Percentiles rank a stretch among this genome's conserved stretches.
These are phyloP conservation scores for Catocala nupta DNA, from an alignment of 2,888 invertebrate genomes.

Conservation along the genomic window DNA sequence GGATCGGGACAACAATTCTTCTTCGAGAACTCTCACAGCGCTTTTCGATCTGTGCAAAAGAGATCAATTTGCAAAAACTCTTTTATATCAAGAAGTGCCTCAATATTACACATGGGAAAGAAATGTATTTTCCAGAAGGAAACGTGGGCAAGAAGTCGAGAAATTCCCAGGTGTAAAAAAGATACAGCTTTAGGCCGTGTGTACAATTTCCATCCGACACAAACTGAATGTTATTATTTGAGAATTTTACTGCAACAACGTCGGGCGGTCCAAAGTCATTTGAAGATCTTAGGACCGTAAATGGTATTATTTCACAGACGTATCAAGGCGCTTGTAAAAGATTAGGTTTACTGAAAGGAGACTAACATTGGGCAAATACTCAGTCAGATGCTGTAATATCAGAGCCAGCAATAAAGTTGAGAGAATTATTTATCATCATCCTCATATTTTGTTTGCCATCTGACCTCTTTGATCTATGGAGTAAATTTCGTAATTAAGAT, in stretches of 20 bases:
- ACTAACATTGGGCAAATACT: slow-evolving; percentile 24
- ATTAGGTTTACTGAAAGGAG: slow-evolving; percentile 32
- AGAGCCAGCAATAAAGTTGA: slow-evolving; percentile 26
- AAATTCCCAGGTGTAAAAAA: slow-evolving; percentile 36
- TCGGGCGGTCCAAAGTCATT: slow-evolving; percentile 44
- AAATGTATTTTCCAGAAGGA: slow-evolving; percentile 20
- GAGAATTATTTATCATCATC: slow-evolving; percentile 25
- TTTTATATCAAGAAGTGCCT: slow-evolving; percentile 40
- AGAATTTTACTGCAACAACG: slow-evolving; percentile 26
- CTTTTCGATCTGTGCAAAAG: slow-evolving; percentile 41
- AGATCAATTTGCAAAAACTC: slow-evolving; percentile 45
- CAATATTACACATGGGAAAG: slow-evolving; percentile 40
- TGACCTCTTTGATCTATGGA: too few species aligned
- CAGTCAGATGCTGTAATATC: too few species aligned
- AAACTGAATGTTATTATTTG: too few species aligned
- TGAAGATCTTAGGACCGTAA: slow-evolving; percentile 18
- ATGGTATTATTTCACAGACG: slow-evolving; percentile 34
- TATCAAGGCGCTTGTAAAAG: slow-evolving; percentile 34
- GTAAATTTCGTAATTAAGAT: too few species aligned
- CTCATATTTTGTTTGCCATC: too few species aligned
- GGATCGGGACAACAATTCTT: slow-evolving; percentile 30
- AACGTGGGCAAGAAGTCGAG: slow-evolving; percentile 36
- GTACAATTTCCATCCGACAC: slow-evolving; percentile 32
- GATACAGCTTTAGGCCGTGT: slow-evolving; percentile 25
- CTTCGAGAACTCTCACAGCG: slow-evolving; percentile 46